Evolutionary conservation across 2,113 vertebrate species (phyloP).

Genomic region (Salminus brasiliensis): DNA sequence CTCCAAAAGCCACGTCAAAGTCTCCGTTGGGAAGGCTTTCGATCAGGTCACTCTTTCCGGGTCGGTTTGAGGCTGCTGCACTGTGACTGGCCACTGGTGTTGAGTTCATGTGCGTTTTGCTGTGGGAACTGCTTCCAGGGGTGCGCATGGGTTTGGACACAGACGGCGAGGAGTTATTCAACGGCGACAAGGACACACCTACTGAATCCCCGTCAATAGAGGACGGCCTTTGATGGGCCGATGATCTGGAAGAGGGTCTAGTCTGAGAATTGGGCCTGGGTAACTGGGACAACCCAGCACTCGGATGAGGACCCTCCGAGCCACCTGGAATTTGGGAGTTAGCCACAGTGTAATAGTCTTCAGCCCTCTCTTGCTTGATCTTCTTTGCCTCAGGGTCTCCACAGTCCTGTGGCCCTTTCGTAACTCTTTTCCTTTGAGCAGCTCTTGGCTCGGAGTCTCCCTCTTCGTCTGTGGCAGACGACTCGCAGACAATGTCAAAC

Average conservation of each 20-base stretch:
- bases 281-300: constrained; percentile 70
- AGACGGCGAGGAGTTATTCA: constrained; percentile 35
- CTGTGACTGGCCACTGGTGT: constrained; percentile 74
- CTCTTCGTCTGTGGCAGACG: constrained; percentile 87
- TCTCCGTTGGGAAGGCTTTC: constrained; percentile 75
- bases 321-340: constrained; percentile 77
- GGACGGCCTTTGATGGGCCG: constrained; percentile 63
- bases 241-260: constrained; percentile 47
- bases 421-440: constrained; percentile 71
- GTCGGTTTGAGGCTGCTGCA: constrained; percentile 77
- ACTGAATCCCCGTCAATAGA: constrained; percentile 69
- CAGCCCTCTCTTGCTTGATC: constrained; percentile 86
- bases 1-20: constrained; percentile 62
- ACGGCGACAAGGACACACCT: constrained; percentile 65
- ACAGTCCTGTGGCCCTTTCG: constrained; percentile 58
- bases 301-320: constrained; percentile 61
- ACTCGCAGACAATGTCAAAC: constrained; percentile 88
- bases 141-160: constrained; percentile 33
- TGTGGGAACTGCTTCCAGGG: constrained; percentile 25
- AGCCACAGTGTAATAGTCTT: constrained; percentile 86
- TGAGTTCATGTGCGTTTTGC: constrained; percentile 53
- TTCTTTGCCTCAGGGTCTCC: constrained; percentile 80
- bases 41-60: constrained; percentile 77
- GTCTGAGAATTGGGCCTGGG: constrained; percentile 66
- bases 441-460: constrained; percentile 79